A percentile compares a stretch with the other conserved stretches of the same genome.
Conservation (phyloP, 2,797 vertebrate genomes). For the Coccyzus lansbergi region DNA sequence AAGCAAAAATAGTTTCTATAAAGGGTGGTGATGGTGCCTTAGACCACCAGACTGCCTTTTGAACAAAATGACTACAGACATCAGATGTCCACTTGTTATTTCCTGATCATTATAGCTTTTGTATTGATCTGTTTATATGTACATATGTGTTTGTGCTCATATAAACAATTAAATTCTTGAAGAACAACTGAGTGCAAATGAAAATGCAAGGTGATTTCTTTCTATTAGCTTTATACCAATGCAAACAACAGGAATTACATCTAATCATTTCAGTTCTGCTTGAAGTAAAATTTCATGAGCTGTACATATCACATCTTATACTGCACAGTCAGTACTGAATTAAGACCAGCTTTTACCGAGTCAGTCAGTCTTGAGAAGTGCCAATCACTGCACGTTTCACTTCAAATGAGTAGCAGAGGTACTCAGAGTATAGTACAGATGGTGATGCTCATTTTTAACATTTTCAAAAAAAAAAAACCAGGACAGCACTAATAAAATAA, state of each 20-base stretch:
- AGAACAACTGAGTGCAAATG: neutral
- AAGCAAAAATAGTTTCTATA: neutral
- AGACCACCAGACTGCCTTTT: slow-evolving; percentile 40
- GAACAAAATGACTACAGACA: slow-evolving; percentile 20
- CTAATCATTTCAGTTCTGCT: neutral
- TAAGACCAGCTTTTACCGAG: neutral
- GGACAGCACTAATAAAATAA: neutral
- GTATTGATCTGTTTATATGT: neutral
- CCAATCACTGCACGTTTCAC: neutral
- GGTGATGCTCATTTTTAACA: neutral
- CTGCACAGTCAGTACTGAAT: neutral
- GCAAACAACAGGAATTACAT: neutral
- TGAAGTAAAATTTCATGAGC: neutral
- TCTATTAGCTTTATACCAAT: neutral
- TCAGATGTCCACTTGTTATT: neutral
- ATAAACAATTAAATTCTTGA: neutral
- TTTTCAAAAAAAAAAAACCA: neutral
- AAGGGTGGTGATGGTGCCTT: neutral
- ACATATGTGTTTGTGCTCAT: neutral
- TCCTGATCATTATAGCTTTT: neutral
- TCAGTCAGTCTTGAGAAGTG: neutral
- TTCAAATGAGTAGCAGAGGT: neutral
- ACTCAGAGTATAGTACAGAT: neutral
- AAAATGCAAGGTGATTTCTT: neutral
- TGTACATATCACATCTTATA: neutral